Evolutionary conservation across 2,797 vertebrate genomes (phyloP), one percentile per base, ranked within the genome.

Genomic region (Acomys russatus): DNA sequence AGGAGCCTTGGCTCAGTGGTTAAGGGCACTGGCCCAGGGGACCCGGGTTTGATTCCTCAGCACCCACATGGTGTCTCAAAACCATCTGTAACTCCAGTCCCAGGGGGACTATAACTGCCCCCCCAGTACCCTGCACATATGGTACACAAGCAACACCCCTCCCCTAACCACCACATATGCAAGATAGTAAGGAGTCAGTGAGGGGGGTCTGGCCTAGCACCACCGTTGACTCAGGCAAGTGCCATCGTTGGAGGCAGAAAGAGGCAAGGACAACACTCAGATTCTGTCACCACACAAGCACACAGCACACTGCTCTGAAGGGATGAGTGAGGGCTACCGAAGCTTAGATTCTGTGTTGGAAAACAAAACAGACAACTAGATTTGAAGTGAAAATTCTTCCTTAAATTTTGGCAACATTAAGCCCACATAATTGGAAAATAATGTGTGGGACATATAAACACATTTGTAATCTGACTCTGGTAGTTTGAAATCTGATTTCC

Each of bases 401-500:
- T 61, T 95, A 93, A 92, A 17, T 71, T 87, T 90, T 93, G 93
- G 85, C 95, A 96, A 56, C 30, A 28, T 70, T 20, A 85, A 88
- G 38, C 56, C 18, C 17, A 94, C 61, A 61, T 97, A 90, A 93
- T 97, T 98, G 91, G 51, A 84, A 96, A 96, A 92, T 94, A 95
- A 14, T 84, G 25, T 93, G 91, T 97, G 77, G 90, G 85, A 82
- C 88, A 83, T 77, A 68, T 78, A 91, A 94, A 96, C 87, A 96
- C 79, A 86, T 95, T 95, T 79, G 23, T 90, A 70, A 92, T 51
- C n/a, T 22, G 22, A 91, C 71, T 73, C 90, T 96, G 92, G 91
- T 95, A 92, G 20, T 85, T 94, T 88, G 73, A 49, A 88, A 73
- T 96, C 87, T 86, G 73, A 96, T 96, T 97, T 97, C 80, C 61